These are phyloP conservation scores for Eristalinus sepulchralis DNA, from an alignment of 2,888 invertebrate genomes.

Conservation along the genomic window DNA sequence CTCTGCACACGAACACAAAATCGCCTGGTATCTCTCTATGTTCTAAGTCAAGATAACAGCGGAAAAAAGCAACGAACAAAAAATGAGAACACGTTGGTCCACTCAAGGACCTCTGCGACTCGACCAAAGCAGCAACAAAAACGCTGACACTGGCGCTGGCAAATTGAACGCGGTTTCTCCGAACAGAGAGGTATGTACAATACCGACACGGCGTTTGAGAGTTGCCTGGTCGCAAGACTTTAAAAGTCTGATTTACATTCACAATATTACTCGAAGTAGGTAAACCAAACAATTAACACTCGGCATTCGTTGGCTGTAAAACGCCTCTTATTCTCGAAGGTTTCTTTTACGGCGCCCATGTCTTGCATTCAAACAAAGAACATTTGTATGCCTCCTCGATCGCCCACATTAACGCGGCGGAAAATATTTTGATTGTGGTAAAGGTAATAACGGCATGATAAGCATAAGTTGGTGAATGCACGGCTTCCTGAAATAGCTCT, in stretches of 20 bases:
- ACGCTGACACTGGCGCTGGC: no score
- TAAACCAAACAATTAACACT: slow-evolving; percentile 42
- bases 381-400: slow-evolving; percentile 44
- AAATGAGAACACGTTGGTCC: slow-evolving; percentile 35
- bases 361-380: slow-evolving; percentile 22
- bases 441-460: slow-evolving; percentile 58
- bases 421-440: slow-evolving; percentile 50
- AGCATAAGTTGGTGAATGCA: slow-evolving; percentile 28
- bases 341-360: slow-evolving; percentile 13
- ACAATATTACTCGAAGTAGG: not conserved
- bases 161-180: no score
- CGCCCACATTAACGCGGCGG: slow-evolving; percentile 42
- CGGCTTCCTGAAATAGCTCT: slow-evolving; percentile 47
- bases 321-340: slow-evolving; percentile 8
- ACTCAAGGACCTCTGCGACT: slow-evolving; percentile 49
- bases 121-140: not conserved
- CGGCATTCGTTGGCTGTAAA: slow-evolving; percentile 24
- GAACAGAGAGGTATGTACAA: not conserved
- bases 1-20: slow-evolving; percentile 19
- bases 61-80: not conserved
- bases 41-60: slow-evolving; percentile 28
- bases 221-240: not conserved
- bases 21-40: slow-evolving; percentile 46
- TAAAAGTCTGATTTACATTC: not conserved
- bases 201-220: not conserved